Percentiles rank a stretch among this genome's conserved stretches.
These are phyloP conservation scores for Microdon myrmicae DNA, from an alignment of 2,888 invertebrate species.

Conservation along the genomic window DNA sequence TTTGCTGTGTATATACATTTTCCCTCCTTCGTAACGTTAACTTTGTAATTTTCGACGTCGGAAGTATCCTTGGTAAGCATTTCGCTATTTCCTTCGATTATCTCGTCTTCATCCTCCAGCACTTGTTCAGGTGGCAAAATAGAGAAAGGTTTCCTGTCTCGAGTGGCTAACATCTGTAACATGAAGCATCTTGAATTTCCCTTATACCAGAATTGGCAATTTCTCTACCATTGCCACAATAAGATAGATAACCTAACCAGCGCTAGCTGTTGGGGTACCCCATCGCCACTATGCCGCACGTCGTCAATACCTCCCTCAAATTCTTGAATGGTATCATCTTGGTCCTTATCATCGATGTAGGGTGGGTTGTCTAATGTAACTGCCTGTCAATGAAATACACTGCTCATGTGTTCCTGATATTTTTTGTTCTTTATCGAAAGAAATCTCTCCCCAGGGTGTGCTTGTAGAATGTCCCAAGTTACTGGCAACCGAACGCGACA, in stretches of 20 bases:
- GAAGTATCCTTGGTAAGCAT: neutral
- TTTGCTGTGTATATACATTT: too few relatives aligned
- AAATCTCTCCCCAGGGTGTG: conserved; percentile 7
- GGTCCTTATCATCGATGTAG: too few relatives aligned
- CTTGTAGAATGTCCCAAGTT: conserved; percentile 3
- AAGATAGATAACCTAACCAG: conserved; percentile 8
- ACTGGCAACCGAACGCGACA: conserved; percentile 8
- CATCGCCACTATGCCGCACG: too few relatives aligned
- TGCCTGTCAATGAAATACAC: conserved; percentile 11
- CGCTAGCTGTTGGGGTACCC: conserved; percentile 3
- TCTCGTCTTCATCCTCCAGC: too few relatives aligned
- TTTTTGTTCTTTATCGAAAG: too few relatives aligned
- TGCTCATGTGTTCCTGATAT: conserved; percentile 4
- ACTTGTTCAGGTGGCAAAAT: too few relatives aligned
- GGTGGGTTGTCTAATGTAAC: too few relatives aligned
- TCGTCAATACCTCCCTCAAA: too few relatives aligned
- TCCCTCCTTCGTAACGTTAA: neutral
- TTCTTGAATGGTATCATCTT: too few relatives aligned
- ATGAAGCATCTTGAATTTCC: conserved; percentile 1
- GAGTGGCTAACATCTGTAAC: neutral
- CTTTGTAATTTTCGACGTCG: conserved; percentile 1
- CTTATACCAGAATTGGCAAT: conserved; percentile 9
- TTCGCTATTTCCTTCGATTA: too few relatives aligned
- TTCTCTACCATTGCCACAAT: conserved; percentile 3
- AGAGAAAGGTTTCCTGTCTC: too few relatives aligned